These are phyloP conservation scores for Stictocephala bisonia DNA, from an alignment of 2,888 invertebrate genomes.

Conservation along the genomic window DNA sequence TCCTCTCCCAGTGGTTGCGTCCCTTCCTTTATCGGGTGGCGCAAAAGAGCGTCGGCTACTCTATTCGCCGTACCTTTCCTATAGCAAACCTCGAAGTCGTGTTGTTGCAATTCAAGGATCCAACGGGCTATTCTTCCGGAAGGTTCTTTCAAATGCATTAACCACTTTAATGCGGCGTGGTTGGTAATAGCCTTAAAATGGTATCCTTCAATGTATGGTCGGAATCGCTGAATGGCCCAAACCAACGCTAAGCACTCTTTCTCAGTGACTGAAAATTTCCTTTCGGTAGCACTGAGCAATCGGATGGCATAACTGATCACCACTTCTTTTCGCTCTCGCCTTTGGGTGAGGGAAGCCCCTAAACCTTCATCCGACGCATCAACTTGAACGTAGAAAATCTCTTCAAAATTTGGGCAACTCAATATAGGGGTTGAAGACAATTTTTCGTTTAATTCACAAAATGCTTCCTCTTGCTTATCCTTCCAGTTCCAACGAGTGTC, in stretches of 20 bases:
- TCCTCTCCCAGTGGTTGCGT: no score
- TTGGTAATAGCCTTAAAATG: slow-evolving; percentile 35
- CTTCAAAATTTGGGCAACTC: slow-evolving; percentile 50
- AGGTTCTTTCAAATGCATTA: slow-evolving; percentile 52
- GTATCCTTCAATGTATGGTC: slow-evolving; percentile 57
- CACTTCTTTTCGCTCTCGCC: slow-evolving; percentile 48
- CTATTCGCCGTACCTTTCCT: not conserved
- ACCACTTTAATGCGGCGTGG: slow-evolving; percentile 51
- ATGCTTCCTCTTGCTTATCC: slow-evolving; percentile 3
- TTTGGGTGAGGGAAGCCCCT: slow-evolving; percentile 53
- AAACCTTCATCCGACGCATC: slow-evolving; percentile 51
- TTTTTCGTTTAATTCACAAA: not conserved
- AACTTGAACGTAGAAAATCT: slow-evolving; percentile 46
- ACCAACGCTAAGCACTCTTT: slow-evolving; percentile 57
- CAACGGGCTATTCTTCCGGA: slow-evolving; percentile 52
- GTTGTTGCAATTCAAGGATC: slow-evolving; percentile 50
- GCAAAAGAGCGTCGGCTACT: not conserved
- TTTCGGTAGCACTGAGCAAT: slow-evolving; percentile 49
- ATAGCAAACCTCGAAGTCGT: slow-evolving; percentile 18
- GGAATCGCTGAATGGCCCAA: slow-evolving; percentile 54
- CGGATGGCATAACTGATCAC: slow-evolving; percentile 57
- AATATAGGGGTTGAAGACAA: slow-evolving; percentile 48
- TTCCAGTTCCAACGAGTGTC: slow-evolving; percentile 7
- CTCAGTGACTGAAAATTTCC: slow-evolving; percentile 55
- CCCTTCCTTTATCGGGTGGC: not conserved